Base-by-base conservation (phyloP, 2,888 invertebrate genomes). In the Pomacea canaliculata region DNA sequence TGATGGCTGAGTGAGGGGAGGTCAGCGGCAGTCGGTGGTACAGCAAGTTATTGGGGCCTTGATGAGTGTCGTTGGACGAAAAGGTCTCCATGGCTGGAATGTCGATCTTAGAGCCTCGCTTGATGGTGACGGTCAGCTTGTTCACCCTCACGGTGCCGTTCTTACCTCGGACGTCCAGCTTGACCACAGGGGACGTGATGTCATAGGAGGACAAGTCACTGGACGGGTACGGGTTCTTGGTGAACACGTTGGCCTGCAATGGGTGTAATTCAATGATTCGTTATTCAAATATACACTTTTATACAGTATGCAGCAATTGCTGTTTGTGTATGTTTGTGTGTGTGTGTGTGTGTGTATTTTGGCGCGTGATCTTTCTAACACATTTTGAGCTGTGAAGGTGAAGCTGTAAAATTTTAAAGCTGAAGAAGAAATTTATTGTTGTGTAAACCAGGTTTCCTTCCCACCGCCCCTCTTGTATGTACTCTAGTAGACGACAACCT, bases 11-110 rank as follows among this genome's bases (percentile, higher is more conserved):
- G 12, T 66, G 16, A 70, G 75, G 77, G 62, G 78, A 69, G 37
- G 78, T 62, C 62, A 84, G 74, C 13, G 73, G 27, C 76, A 84
- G 82, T 16, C 82, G 78, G 68, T 81, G 83, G 78, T 85, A 83
- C 63, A 72, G 46, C 72, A 72, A 70, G 46, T 69, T 67, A 37
- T 78, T 65, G 13, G 72, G 73, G 1, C 77, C 77, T 10, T 69
- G 73, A 65, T 76, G 67, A 19, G 73, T 79, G 67, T 77, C 76
- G 16, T 66, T 74, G 59, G 79, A 49, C 12, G 18, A 62, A 69
- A 69, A 79, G 7, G 46, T 19, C 27, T 68, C 68, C 69, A 73
- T 1, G 37, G n/a, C 8, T 13, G 67, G 73, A 1, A 48, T 51
- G 13, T 10, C 2, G 63, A n/a, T 12, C 46, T 66, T 66, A 8